Base-by-base conservation (phyloP, 2,797 vertebrate genomes). In the Lacerta bilineata region DNA sequence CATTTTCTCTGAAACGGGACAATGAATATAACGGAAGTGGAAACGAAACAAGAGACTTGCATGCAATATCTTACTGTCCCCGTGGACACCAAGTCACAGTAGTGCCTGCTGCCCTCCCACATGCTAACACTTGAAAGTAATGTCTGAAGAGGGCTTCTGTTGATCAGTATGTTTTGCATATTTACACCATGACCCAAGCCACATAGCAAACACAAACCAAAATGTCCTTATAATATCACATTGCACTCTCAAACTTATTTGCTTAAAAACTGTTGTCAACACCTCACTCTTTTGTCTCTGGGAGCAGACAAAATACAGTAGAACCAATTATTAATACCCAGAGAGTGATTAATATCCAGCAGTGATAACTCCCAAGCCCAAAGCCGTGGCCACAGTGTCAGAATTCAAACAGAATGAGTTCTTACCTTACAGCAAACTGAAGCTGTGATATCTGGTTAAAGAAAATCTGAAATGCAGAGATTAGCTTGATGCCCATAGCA, bases 351-450 rank as follows among this genome's bases (percentile, higher is more conserved):
- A n/a, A n/a, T 23, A 68, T 33, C 27, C 29, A 10, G 18, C 8
- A 8, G n/a, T n/a, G 23, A 39, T 17, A 79, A 79, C 23, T 43
- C 29, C 25, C 13, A 50, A 9, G 36, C 20, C 33, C 46, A 23
- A 8, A 25, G 41, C 6, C 75, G 18, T 64, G 17, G 71, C 20
- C n/a, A 74, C 29, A 15, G 3, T 17, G 23, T 25, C 46, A 75
- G 0, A 91, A 29, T 39, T 13, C 68, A 87, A 92, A 11, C n/a
- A 15, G 36, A 82, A 83, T 5, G 18, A 41, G n/a, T 36, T 61
- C 96, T 97, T 96, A 98, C 98, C 97, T 97, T 96, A 98, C 97
- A 90, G 97, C 97, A 95, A 97, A 97, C 7, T 97, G 97, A 92
- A 98, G 97, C 97, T 98, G 98, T 98, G 94, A 94, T 78, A 87